Conservation (phyloP, 2,113 vertebrate genomes). For the Seriola dumerili region DNA sequence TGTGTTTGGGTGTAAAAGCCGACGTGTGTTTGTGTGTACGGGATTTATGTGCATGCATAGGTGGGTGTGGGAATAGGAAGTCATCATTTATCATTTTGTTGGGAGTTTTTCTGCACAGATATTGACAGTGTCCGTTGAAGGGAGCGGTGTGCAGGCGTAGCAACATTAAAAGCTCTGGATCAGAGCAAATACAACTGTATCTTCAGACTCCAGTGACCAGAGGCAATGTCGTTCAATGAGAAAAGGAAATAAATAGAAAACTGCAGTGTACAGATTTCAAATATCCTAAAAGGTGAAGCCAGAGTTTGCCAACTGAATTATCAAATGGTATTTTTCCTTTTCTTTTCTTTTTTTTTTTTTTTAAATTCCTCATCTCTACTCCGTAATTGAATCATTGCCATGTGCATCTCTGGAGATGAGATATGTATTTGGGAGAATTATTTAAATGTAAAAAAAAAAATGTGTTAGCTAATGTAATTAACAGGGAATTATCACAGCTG, state of each 20-base stretch:
- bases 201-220: slow-evolving; percentile 28
- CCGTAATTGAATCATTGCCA: slow-evolving; percentile 82
- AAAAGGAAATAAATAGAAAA: slow-evolving; percentile 35
- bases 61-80: slow-evolving; percentile 42
- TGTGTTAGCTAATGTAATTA: slow-evolving; percentile 86
- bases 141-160: slow-evolving; percentile 20
- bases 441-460: slow-evolving; percentile 81
- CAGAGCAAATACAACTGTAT: slow-evolving; percentile 53
- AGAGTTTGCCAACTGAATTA: slow-evolving; percentile 52
- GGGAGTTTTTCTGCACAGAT: slow-evolving; percentile 55
- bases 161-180: slow-evolving; percentile 49
- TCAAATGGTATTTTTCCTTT: slow-evolving; percentile 17
- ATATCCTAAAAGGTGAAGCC: slow-evolving; percentile 40
- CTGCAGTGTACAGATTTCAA: slow-evolving; percentile 46
- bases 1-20: slow-evolving; percentile 45
- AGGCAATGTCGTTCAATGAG: slow-evolving; percentile 42
- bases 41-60: slow-evolving; percentile 61
- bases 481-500: slow-evolving; percentile 85
- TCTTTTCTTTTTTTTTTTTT: background rate
- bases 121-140: slow-evolving; percentile 48
- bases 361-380: slow-evolving; percentile 30
- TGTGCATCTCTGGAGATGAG: slow-evolving; percentile 83
- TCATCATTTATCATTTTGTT: slow-evolving; percentile 67
- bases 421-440: slow-evolving; percentile 82
- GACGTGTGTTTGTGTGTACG: slow-evolving; percentile 29